phyloP scores from a whole-genome alignment of 1,140 invertebrate species.

The Pemphigus obesinymphae region DNA sequence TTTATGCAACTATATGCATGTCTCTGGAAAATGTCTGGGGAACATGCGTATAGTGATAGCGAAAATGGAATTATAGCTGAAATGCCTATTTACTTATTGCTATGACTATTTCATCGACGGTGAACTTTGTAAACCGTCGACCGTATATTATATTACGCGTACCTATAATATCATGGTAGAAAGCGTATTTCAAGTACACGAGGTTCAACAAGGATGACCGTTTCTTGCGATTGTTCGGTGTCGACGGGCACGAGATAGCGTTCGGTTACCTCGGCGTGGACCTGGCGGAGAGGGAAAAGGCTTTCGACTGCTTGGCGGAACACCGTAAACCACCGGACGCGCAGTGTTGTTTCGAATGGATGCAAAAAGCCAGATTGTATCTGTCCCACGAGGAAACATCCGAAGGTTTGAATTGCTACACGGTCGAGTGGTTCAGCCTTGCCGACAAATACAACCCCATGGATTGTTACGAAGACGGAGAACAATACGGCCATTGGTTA shows the following conservation, averaged over 20 bases:
- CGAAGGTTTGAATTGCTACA: slow-evolving; percentile 62
- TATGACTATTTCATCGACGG: neutral
- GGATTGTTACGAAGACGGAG: slow-evolving; percentile 68
- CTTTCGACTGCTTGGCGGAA: slow-evolving; percentile 66
- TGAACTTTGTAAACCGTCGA: too few relatives aligned
- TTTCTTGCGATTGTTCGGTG: slow-evolving; percentile 67
- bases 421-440: slow-evolving; percentile 74
- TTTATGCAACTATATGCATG: too few relatives aligned
- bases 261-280: slow-evolving; percentile 63
- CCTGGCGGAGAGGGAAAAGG: slow-evolving; percentile 56
- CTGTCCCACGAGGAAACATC: slow-evolving; percentile 52
- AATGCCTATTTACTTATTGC: too few relatives aligned
- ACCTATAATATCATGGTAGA: too few relatives aligned
- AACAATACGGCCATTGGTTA: slow-evolving; percentile 48
- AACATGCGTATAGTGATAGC: too few relatives aligned
- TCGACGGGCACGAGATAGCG: slow-evolving; percentile 65
- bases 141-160: too few relatives aligned
- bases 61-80: too few relatives aligned
- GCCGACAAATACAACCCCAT: slow-evolving; percentile 59
- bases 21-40: too few relatives aligned
- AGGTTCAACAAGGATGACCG: slow-evolving; percentile 76
- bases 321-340: slow-evolving; percentile 56
- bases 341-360: slow-evolving; percentile 77
- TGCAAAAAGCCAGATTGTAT: slow-evolving; percentile 67
- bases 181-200: slow-evolving; percentile 76